These are phyloP conservation scores for Acanthopagrus latus DNA, from an alignment of 2,797 vertebrate species.

Conservation along the genomic window DNA sequence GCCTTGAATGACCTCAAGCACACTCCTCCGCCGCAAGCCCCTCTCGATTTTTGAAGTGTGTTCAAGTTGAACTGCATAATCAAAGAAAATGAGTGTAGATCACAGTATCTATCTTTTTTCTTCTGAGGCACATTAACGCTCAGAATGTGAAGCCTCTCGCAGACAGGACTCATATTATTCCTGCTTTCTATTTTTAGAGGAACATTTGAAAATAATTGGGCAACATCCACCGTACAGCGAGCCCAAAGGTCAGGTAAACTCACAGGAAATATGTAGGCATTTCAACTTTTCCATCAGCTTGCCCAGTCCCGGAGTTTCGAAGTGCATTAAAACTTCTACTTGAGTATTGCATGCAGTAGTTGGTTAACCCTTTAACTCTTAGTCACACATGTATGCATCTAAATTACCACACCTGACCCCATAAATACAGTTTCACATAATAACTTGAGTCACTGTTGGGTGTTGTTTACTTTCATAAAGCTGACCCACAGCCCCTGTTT, in stretches of 20 bases:
- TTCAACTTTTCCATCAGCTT: slow-evolving; percentile 17
- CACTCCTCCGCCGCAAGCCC: neutral
- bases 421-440: slow-evolving; percentile 6
- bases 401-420: neutral
- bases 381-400: neutral
- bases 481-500: too few species aligned
- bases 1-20: slow-evolving; percentile 18
- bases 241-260: slow-evolving; percentile 63
- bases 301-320: neutral
- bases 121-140: slow-evolving; percentile 8
- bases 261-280: slow-evolving; percentile 25
- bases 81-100: slow-evolving; percentile 22
- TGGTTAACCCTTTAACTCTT: neutral
- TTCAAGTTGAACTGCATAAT: slow-evolving; percentile 31
- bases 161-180: neutral
- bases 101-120: slow-evolving; percentile 16
- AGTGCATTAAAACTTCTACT: neutral
- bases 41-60: slow-evolving; percentile 13
- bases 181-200: slow-evolving; percentile 38
- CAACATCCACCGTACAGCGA: slow-evolving; percentile 8
- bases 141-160: neutral
- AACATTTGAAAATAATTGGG: slow-evolving; percentile 64
- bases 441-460: neutral
- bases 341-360: neutral
- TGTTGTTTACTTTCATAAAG: neutral